Percentiles rank a stretch among this genome's conserved stretches.
Evolutionary conservation across 2,888 invertebrate genomes (phyloP).

Genomic region (Clistopyga incitator): DNA sequence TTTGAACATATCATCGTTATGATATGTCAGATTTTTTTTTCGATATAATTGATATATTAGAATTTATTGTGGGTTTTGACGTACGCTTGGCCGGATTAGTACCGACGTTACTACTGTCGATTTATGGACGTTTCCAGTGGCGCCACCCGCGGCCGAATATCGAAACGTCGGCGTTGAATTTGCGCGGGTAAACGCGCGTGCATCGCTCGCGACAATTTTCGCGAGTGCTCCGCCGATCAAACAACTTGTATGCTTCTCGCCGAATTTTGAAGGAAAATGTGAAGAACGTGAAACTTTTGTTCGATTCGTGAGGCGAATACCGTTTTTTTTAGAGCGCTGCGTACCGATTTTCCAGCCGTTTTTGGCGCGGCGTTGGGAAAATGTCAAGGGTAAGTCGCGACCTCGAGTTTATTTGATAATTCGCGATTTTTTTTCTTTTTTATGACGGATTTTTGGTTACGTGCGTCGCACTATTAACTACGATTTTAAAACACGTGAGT

Average conservation of each 20-base stretch:
- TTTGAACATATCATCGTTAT: too few relatives aligned
- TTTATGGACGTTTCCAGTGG: neutral
- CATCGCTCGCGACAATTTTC: neutral
- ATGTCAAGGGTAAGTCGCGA: conserved; percentile 13
- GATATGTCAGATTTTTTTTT: too few relatives aligned
- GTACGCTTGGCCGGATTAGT: too few relatives aligned
- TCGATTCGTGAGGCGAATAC: neutral
- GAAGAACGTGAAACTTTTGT: neutral
- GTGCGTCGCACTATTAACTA: neutral
- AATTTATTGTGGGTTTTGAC: too few relatives aligned
- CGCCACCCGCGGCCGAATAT: neutral
- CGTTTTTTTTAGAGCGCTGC: neutral
- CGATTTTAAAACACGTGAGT: neutral
- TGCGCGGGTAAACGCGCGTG: neutral
- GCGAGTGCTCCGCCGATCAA: too few relatives aligned
- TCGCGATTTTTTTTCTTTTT: neutral
- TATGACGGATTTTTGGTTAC: neutral
- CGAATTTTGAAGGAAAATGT: neutral
- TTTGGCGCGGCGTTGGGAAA: neutral
- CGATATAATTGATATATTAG: too few relatives aligned
- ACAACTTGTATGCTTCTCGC: too few relatives aligned
- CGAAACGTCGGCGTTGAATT: neutral
- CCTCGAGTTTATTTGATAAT: neutral
- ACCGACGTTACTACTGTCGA: too few relatives aligned
- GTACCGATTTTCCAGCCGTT: neutral